Base-by-base conservation (phyloP, 1,140 invertebrate genomes). In the Harlomillsia oculata region DNA sequence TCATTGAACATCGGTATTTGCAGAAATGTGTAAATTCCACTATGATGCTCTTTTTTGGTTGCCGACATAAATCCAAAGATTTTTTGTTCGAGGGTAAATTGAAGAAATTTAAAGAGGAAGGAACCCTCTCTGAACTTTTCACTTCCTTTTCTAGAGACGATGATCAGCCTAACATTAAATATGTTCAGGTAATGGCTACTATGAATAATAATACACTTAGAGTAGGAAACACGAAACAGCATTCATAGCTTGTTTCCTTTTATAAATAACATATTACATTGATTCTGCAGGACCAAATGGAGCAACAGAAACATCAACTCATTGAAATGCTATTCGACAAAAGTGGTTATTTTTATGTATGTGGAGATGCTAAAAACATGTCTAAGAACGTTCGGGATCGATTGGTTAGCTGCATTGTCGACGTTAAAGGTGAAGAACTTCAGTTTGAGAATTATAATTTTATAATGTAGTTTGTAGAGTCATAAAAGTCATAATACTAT, bases 301-400 rank as follows among this genome's bases (percentile, higher is more conserved):
- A 65, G 29, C 63, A 76, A 48, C 71, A 82, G 67, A 72, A 73
- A 1, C 62, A 72, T 48, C 67, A 76, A 44, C 50, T 90, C 23
- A 72, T 78, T 30, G 66, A 77, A 8, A 69, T 80, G 37, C 67
- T 88, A 8, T 64, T 81, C 13, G 66, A 80, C 59, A 71, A 68
- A 55, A 69, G 62, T 43, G 81, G 78, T 4, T 69, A 70, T 26
- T 69, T 91, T n/a, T 89, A 79, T 70, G 72, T 90, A 4, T 88
- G 87, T 72, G 86, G 86, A 11, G 85, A 87, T 74, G 77, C 80
- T 14, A 82, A 80, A 57, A 77, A 76, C 54, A 85, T 90, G 77
- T 78, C 80, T 1, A 78, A 79, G 61, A 76, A 82, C 69, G 81
- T 90, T 2, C 74, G 75, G 54, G 74, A 78, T 20, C 70, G 74